Evolutionary conservation across 2,113 vertebrate species (phyloP), one percentile per base, ranked within the genome.

Genomic region (Anguilla japonica): DNA sequence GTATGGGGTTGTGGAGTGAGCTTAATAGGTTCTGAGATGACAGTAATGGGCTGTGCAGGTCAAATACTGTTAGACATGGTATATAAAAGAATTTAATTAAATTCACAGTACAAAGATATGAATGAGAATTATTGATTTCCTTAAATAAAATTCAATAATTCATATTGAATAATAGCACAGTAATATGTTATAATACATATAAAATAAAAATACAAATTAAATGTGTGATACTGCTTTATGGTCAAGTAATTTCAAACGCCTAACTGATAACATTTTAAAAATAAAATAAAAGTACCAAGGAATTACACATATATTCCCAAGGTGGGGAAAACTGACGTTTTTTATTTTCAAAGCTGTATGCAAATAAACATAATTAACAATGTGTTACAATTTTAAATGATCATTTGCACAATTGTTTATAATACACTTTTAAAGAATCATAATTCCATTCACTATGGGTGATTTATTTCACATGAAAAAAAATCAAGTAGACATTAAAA

Each of bases 201-300:
- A 46, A 46, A 46, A 22, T 53, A 84, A 84, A 43, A 81, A 39
- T n/a, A 50, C 41, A 39, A 85, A 79, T 67, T 41, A 34, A 22
- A 29, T 50, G 56, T n/a, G 41, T 50, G 41, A 86, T 56, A 83
- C 71, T 67, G 86, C 29, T 79, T 78, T 79, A 13, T 34, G n/a
- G 60, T 67, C 22, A 7, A 22, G 16, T 67, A 67, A 67, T 20
- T 20, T 67, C 20, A 67, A 67, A 26, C 6, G 3, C 18, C 60
- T 20, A 60, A 67, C 60, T 26, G 60, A 26, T 67, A 67, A 20
- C 60, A 67, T 67, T 67, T 20, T 67, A 26, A 67, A 34, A 26
- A 67, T 67, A 26, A 5, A 67, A 67, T 20, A 26, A 22, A 22
- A 6, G 5, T 22, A 26, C 18, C 20, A 26, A 26, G 5, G 22